These are phyloP conservation scores for Anhinga rufa DNA, from an alignment of 2,113 vertebrate species.

Conservation along the genomic window DNA sequence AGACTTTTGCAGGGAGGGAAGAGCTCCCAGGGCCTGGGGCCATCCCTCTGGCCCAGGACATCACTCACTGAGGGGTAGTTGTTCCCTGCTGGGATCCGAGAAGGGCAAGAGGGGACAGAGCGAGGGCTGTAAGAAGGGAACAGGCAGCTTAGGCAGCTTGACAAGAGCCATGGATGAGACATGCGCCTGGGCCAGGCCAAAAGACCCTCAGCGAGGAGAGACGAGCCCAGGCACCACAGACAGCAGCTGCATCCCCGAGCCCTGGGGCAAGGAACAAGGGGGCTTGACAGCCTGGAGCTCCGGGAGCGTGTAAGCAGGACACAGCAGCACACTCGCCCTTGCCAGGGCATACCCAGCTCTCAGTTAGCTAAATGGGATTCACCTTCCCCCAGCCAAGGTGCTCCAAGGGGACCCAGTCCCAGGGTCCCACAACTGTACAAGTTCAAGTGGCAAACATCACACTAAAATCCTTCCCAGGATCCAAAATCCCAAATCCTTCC, in stretches of 20 bases:
- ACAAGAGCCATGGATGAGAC: not conserved
- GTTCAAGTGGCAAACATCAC: not conserved
- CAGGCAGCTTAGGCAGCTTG: rapidly evolving
- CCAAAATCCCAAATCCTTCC: not conserved
- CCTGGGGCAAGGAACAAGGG: rapidly evolving
- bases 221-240: rapidly evolving
- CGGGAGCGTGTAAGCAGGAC: not conserved
- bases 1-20: not conserved
- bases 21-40: not conserved
- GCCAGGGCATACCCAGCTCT: not conserved
- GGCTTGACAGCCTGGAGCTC: not conserved
- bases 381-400: not conserved
- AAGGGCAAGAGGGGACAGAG: not conserved
- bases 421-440: not conserved
- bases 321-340: rapidly evolving
- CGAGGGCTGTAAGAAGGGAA: not conserved
- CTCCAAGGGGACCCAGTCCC: not conserved
- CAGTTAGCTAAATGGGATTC: not conserved
- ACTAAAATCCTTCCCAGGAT: not conserved
- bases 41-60: not conserved
- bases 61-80: rapidly evolving
- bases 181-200: rapidly evolving
- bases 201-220: rapidly evolving
- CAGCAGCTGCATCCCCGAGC: not conserved
- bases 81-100: rapidly evolving